Percentiles rank a stretch among this genome's conserved stretches.
Conservation (phyloP, 1,140 invertebrate genomes). For the Dinoponera quadriceps region DNA sequence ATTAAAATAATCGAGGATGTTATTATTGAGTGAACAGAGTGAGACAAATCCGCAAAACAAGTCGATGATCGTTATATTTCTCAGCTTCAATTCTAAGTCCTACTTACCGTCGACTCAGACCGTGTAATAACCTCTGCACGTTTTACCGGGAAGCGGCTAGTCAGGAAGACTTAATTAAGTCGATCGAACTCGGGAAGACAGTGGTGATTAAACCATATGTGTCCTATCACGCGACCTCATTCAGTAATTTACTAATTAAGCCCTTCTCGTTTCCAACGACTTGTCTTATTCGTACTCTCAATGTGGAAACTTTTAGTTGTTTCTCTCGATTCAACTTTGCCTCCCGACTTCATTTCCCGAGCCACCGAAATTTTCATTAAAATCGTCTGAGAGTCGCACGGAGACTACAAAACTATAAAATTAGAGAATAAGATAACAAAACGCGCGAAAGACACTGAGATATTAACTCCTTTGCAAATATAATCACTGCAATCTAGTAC, state of each 20-base stretch:
- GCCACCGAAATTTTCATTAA: slow-evolving; percentile 24
- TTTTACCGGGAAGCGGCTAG: background rate
- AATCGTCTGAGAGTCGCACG: background rate
- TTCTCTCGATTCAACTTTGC: slow-evolving; percentile 17
- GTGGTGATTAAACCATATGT: slow-evolving; percentile 65
- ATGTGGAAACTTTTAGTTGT: slow-evolving; percentile 30
- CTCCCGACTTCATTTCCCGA: slow-evolving; percentile 1
- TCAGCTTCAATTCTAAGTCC: slow-evolving; percentile 16
- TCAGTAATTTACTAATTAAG: slow-evolving; percentile 49
- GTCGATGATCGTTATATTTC: slow-evolving; percentile 21
- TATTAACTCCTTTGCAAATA: no score
- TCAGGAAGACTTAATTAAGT: slow-evolving; percentile 63
- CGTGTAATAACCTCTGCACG: slow-evolving; percentile 17
- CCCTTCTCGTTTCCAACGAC: slow-evolving; percentile 19
- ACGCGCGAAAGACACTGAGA: background rate
- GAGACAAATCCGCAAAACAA: slow-evolving; percentile 8
- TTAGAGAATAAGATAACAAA: slow-evolving; percentile 1
- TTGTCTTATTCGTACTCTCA: slow-evolving; percentile 13
- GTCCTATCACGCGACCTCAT: slow-evolving; percentile 31
- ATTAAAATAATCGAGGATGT: slow-evolving; percentile 34
- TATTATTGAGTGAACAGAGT: background rate
- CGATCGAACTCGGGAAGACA: slow-evolving; percentile 51
- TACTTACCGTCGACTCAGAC: background rate
- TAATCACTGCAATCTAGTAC: no score
- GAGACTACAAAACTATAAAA: background rate